Percentiles rank a stretch among this genome's conserved stretches.
Evolutionary conservation across 2,113 vertebrate species (phyloP).

Genomic region (Maylandia zebra): DNA sequence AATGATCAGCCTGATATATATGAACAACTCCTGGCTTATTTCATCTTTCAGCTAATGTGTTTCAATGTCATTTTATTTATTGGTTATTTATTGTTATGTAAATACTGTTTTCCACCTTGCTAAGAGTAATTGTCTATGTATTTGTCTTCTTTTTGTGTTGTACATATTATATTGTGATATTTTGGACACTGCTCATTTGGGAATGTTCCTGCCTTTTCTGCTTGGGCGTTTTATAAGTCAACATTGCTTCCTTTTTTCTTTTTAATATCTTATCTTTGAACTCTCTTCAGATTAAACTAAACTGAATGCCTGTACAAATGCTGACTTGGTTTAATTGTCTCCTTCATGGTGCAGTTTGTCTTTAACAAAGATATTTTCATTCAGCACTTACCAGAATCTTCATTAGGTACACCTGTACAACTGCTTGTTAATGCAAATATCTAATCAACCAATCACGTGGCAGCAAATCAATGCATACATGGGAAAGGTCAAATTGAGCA

Average conservation of each 20-base stretch:
- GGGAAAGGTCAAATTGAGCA: neutral
- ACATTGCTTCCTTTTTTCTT: slow-evolving; percentile 22
- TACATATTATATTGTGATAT: slow-evolving; percentile 67
- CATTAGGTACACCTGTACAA: neutral
- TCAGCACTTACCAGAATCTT: neutral
- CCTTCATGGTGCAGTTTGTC: neutral
- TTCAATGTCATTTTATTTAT: slow-evolving; percentile 52
- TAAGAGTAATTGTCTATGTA: slow-evolving; percentile 44
- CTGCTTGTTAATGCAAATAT: neutral
- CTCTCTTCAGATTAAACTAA: slow-evolving; percentile 57
- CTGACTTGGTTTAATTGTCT: neutral
- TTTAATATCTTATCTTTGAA: slow-evolving; percentile 45
- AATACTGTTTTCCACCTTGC: slow-evolving; percentile 40
- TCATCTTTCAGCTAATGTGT: slow-evolving; percentile 7
- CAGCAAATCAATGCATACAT: neutral
- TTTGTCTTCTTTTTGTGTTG: slow-evolving; percentile 59
- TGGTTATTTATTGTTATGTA: slow-evolving; percentile 43
- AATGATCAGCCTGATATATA: neutral
- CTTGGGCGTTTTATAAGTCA: slow-evolving; percentile 18
- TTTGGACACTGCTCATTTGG: slow-evolving; percentile 67
- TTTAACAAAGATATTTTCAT: neutral
- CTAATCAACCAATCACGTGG: neutral
- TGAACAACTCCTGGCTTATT: slow-evolving; percentile 20
- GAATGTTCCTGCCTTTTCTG: slow-evolving; percentile 49
- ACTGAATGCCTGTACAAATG: slow-evolving; percentile 58